Conservation (phyloP, 2,797 vertebrate genomes). For the Carcharodon carcharias region DNA sequence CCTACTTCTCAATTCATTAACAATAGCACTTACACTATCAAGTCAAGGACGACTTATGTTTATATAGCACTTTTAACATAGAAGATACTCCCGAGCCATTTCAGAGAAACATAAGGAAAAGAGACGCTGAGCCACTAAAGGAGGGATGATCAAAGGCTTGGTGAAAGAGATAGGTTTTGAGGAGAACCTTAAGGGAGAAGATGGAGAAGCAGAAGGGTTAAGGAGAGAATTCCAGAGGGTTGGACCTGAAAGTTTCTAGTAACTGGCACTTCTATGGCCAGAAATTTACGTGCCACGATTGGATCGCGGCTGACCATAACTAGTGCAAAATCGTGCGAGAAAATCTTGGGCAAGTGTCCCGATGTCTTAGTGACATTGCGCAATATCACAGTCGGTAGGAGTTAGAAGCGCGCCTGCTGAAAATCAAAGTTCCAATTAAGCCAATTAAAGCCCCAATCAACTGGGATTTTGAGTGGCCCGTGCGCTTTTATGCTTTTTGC, state of each 20-base stretch:
- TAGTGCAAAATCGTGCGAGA: no score
- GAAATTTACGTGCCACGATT: no score
- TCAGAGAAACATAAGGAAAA: neutral
- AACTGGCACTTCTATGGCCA: neutral
- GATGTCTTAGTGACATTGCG: no score
- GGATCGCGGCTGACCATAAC: no score
- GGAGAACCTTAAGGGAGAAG: neutral
- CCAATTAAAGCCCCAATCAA: no score
- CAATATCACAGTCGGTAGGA: no score
- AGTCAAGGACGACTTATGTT: neutral
- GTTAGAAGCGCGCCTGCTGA: no score
- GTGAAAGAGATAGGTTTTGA: neutral
- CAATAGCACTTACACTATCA: neutral
- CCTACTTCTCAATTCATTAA: neutral
- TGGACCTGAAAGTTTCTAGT: neutral
- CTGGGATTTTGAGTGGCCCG: no score
- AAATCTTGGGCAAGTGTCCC: no score
- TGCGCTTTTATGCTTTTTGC: no score
- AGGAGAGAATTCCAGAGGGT: neutral
- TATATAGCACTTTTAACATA: neutral
- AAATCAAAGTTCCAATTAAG: no score
- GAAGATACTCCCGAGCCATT: neutral
- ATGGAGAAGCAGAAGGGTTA: neutral
- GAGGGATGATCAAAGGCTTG: neutral
- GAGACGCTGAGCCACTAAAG: neutral